phyloP scores from a whole-genome alignment of 2,888 invertebrate species.

The Mythimna impura region DNA sequence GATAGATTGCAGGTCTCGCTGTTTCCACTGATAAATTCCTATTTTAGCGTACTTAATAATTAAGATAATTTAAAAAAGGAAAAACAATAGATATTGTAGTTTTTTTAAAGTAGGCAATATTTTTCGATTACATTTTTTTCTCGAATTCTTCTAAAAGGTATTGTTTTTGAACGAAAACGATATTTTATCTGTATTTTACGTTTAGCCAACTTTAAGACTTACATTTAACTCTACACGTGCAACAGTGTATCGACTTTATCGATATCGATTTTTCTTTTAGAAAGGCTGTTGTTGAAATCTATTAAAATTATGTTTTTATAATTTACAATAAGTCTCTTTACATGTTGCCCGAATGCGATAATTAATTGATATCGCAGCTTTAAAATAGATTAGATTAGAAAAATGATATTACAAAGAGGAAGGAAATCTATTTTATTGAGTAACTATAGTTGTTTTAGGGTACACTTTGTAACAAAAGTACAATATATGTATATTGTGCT shows the following conservation, averaged over 20 bases:
- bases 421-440: constrained; percentile 18
- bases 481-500: too few relatives aligned
- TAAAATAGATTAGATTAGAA: neutral
- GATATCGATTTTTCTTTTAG: neutral
- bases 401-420: neutral
- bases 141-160: too few relatives aligned
- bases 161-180: neutral
- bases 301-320: neutral
- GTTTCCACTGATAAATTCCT: too few relatives aligned
- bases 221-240: neutral
- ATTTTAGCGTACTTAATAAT: too few relatives aligned
- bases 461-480: too few relatives aligned
- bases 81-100: neutral
- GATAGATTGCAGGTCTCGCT: too few relatives aligned
- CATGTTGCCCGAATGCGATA: too few relatives aligned
- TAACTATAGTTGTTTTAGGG: too few relatives aligned
- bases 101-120: neutral
- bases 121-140: too few relatives aligned
- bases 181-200: neutral
- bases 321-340: too few relatives aligned
- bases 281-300: neutral
- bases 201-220: neutral
- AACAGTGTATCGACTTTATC: neutral
- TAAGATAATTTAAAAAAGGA: too few relatives aligned
- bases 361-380: neutral